Conservation (phyloP, 2,888 invertebrate species). For the Volucella zonaria region DNA sequence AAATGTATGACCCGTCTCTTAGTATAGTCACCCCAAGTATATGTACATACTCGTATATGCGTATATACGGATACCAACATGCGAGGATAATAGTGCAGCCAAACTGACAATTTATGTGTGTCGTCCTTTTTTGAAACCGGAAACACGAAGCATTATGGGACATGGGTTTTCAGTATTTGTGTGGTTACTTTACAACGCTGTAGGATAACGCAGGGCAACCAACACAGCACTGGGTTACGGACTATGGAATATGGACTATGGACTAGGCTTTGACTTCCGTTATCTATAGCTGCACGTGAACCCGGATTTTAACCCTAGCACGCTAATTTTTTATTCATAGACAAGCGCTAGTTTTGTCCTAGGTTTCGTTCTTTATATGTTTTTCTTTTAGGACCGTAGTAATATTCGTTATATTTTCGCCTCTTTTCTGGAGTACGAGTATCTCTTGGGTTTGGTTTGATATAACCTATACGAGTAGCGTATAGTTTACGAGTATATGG, state of each 20-base stretch:
- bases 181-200: conserved; percentile 70
- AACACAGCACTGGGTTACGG: background rate
- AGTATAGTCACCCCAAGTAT: background rate
- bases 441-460: conserved; percentile 2
- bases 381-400: conserved; percentile 16
- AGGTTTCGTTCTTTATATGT: conserved; percentile 11
- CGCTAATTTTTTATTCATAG: conserved; percentile 74
- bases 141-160: conserved; percentile 71
- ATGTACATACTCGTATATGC: background rate
- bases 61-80: too few relatives aligned
- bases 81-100: conserved; percentile 60
- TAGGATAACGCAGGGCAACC: conserved; percentile 54
- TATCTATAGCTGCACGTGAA: conserved; percentile 51
- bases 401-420: conserved; percentile 25
- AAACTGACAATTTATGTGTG: conserved; percentile 68
- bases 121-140: conserved; percentile 68
- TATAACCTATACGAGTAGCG: background rate
- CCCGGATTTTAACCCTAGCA: conserved; percentile 72
- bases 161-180: conserved; percentile 68
- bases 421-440: background rate
- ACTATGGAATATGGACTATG: too few relatives aligned
- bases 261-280: too few relatives aligned
- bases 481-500: background rate
- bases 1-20: background rate
- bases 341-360: conserved; percentile 65